Base-by-base conservation (phyloP, 2,888 invertebrate species). In the Cryptus armator region DNA sequence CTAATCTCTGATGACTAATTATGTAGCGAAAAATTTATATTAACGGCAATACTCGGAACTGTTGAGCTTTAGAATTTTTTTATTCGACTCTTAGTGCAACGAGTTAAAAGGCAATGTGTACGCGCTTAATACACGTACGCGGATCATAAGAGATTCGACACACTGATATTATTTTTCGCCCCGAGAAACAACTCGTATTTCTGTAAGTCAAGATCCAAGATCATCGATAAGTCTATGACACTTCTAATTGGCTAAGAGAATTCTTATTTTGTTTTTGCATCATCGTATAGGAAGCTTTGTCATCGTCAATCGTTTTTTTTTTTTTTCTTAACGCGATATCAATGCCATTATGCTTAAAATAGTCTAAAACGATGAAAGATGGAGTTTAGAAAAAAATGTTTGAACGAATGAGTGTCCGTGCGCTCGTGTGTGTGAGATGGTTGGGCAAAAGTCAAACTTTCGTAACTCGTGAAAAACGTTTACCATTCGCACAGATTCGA, bases 1-100 rank as follows among this genome's bases (percentile, higher is more conserved):
- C 66, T 51, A 29, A 67, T 56, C 24, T 24, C 16, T 14, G 51
- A 75, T 77, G 53, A 67, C 56, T 67, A 43, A 77, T 67, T 67
- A 56, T 44, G 76, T 68, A 77, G 56, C 24, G 2, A 19, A 51
- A 71, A 71, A 53, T 32, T 32, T 32, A 62, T 62, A 6, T 62
- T n/a, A 32, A 62, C 29, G 3, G 14, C 62, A 29, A 62, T 29
- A 14, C 62, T 70, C 51, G 6, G 12, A 62, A 62, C 7, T 29
- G 24, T n/a, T 6, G 29, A 29, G 32, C 14, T 62, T 24, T 56
- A 24, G 24, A 19, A 56, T 12, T 24, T 19, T 56, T 9, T 24
- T 12, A 24, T 12, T 16, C 6, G 9, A 51, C n/a, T 2, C 10
- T 12, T 10, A 56, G 19, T 24, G 19, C 4, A 56, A 56, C 16